Evolutionary conservation across 2,797 vertebrate genomes (phyloP).

Genomic region (Hybognathus amarus): DNA sequence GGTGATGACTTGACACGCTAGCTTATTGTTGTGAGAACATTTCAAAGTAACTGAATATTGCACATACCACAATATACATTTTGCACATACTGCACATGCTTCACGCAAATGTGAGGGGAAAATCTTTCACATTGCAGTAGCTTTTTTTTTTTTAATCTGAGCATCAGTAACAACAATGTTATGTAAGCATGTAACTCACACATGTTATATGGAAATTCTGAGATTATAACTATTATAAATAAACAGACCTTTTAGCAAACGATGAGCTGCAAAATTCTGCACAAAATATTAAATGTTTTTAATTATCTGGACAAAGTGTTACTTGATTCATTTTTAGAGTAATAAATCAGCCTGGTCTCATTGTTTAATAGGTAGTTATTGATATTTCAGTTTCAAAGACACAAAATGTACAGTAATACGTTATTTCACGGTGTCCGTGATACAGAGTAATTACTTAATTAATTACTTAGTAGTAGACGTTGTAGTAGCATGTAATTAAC

Average conservation of each 20-base stretch:
- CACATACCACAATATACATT: slow-evolving; percentile 16
- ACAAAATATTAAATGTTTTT: not conserved
- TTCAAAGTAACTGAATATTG: slow-evolving; percentile 6
- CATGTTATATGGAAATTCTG: not conserved
- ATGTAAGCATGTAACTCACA: not conserved
- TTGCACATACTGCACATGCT: slow-evolving; percentile 2
- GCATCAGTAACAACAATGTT: not conserved
- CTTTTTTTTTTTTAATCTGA: not conserved
- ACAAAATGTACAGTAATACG: too few relatives aligned
- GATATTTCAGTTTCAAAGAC: too few relatives aligned
- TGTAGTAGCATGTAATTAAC: too few relatives aligned
- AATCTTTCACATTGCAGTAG: not conserved
- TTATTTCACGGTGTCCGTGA: too few relatives aligned
- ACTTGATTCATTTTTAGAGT: not conserved
- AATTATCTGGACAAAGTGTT: not conserved
- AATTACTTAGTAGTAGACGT: too few relatives aligned
- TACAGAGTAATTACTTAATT: too few relatives aligned
- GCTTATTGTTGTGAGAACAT: not conserved
- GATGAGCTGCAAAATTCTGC: not conserved
- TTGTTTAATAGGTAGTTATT: too few relatives aligned
- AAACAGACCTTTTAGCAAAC: not conserved
- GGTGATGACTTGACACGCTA: not conserved
- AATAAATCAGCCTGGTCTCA: not conserved
- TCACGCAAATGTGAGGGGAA: not conserved
- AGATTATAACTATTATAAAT: not conserved